These are phyloP conservation scores for Drosophila merina DNA, from an alignment of 2,888 invertebrate genomes.

Conservation along the genomic window DNA sequence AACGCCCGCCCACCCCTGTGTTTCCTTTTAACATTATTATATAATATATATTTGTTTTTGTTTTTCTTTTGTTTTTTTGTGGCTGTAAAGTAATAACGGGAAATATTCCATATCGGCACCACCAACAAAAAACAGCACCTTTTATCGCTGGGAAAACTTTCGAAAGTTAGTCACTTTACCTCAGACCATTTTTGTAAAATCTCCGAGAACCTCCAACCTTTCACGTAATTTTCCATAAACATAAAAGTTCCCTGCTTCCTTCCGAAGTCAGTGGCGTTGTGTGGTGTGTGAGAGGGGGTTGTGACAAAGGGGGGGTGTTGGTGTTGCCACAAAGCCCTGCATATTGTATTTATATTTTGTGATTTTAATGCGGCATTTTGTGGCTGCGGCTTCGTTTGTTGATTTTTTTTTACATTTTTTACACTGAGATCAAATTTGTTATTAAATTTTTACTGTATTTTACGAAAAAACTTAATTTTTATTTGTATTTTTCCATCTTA, in stretches of 20 bases:
- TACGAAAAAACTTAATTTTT: too few relatives aligned
- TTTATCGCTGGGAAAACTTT: conserved; percentile 68
- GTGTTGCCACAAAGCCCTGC: conserved; percentile 41
- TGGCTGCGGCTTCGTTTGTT: conserved; percentile 49
- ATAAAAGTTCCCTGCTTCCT: conserved; percentile 64
- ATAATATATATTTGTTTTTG: background rate
- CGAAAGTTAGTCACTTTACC: conserved; percentile 62
- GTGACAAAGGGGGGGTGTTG: background rate
- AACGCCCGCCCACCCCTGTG: background rate
- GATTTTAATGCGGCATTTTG: conserved; percentile 78
- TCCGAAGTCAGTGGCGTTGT: conserved; percentile 30
- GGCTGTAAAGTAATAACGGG: conserved; percentile 33
- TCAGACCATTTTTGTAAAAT: conserved; percentile 10
- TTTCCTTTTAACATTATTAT: background rate
- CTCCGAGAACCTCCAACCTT: conserved; percentile 30
- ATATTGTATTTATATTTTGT: conserved; percentile 72
- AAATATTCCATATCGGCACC: conserved; percentile 57
- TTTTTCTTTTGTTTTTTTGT: conserved; percentile 4
- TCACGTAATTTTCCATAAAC: conserved; percentile 77
- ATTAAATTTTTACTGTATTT: background rate
- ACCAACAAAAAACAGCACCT: conserved; percentile 34
- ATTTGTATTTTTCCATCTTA: too few relatives aligned
- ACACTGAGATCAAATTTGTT: conserved; percentile 6
- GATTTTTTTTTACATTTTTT: background rate
- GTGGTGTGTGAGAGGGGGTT: background rate